These are phyloP conservation scores for Melanotus villosus DNA, from an alignment of 2,888 invertebrate species.

Conservation along the genomic window DNA sequence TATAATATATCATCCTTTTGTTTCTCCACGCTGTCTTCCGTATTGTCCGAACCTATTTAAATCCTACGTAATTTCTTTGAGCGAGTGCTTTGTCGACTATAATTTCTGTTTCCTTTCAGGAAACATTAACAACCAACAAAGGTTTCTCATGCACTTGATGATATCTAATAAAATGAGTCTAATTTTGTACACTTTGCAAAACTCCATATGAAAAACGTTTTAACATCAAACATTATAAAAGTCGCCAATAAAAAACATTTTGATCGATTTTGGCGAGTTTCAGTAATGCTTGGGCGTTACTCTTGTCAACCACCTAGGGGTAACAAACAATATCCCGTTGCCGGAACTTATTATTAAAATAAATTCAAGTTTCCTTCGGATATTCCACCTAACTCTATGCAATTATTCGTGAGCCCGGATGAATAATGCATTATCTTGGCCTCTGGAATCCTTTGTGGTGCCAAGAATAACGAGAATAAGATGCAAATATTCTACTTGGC, in stretches of 20 bases:
- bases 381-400: slow-evolving; percentile 47
- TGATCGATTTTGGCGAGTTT: slow-evolving; percentile 21
- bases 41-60: neutral
- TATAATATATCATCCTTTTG: slow-evolving; percentile 13
- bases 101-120: neutral
- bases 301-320: slow-evolving; percentile 30
- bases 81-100: neutral
- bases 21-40: slow-evolving; percentile 3
- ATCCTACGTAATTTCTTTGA: neutral
- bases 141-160: neutral
- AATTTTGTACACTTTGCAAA: neutral
- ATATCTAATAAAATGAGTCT: neutral
- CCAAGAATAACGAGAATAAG: slow-evolving; percentile 48
- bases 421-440: slow-evolving; percentile 47
- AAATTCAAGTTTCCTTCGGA: slow-evolving; percentile 47
- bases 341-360: slow-evolving; percentile 47
- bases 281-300: slow-evolving; percentile 6
- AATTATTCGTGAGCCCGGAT: slow-evolving; percentile 46
- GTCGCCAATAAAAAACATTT: neutral
- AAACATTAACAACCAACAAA: neutral
- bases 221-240: neutral
- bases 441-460: slow-evolving; percentile 47
- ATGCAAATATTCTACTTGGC: slow-evolving; percentile 46
- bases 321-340: slow-evolving; percentile 44
- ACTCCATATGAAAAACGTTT: neutral